A percentile compares a stretch with the other conserved stretches of the same genome.
Evolutionary conservation across 2,888 invertebrate genomes (phyloP).

Genomic region (Drosophila prolongata): DNA sequence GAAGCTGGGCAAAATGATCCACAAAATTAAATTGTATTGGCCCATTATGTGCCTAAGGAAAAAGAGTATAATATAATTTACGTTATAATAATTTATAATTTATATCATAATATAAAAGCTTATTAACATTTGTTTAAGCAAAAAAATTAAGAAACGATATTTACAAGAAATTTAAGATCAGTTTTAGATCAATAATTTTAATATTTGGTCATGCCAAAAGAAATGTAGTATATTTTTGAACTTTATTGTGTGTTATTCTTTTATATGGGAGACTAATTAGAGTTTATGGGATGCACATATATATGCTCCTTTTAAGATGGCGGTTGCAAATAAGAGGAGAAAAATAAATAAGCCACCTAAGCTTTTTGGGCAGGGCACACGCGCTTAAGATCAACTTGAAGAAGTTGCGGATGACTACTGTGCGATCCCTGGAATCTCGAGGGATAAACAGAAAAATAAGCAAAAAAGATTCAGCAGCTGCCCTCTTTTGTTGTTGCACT

Average conservation of each 20-base stretch:
- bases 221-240: too few species aligned
- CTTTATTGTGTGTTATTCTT: background rate
- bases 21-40: conserved; percentile 19
- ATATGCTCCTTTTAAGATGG: conserved; percentile 1
- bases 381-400: conserved; percentile 63
- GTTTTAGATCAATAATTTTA: too few species aligned
- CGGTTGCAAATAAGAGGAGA: background rate
- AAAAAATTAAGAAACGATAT: too few species aligned
- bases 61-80: too few species aligned
- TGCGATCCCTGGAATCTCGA: conserved; percentile 70
- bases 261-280: background rate
- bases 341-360: conserved; percentile 12
- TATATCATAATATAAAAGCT: too few species aligned
- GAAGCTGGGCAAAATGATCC: conserved; percentile 10
- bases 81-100: too few species aligned
- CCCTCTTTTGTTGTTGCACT: conserved; percentile 57
- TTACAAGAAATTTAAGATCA: too few species aligned
- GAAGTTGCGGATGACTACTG: conserved; percentile 37
- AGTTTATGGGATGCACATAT: background rate
- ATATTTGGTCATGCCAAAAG: too few species aligned
- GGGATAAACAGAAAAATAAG: conserved; percentile 21
- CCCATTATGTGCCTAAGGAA: background rate
- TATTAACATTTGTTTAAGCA: too few species aligned
- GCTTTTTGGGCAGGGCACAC: conserved; percentile 52
- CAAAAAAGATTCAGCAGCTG: background rate